Conservation (phyloP, 2,797 vertebrate species). For the Acrossocheilus wenchowensis region DNA sequence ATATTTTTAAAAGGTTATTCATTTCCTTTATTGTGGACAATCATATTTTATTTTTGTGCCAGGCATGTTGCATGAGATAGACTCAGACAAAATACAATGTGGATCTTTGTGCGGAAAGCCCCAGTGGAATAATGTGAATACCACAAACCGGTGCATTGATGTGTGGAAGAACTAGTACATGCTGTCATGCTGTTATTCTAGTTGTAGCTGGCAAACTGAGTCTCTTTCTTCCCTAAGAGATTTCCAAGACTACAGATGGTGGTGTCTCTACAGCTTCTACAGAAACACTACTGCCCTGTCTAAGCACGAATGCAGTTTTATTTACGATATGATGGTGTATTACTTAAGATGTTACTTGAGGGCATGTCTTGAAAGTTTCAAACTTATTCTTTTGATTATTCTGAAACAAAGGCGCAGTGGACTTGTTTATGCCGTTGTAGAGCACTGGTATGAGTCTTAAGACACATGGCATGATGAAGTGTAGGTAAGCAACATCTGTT, state of each 20-base stretch:
- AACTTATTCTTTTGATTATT: neutral
- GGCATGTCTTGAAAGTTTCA: neutral
- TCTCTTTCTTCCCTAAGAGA: constrained; percentile 21
- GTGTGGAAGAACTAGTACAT: constrained; percentile 22
- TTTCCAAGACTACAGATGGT: constrained; percentile 20
- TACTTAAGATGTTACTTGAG: neutral
- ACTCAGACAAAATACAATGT: neutral
- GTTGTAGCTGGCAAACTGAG: too few species aligned
- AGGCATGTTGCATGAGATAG: neutral
- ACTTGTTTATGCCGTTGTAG: neutral
- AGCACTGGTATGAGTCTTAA: neutral
- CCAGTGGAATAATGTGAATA: neutral
- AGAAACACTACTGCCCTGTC: neutral
- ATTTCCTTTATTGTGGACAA: neutral
- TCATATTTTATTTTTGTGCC: neutral
- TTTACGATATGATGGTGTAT: neutral
- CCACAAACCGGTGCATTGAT: neutral
- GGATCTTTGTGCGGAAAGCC: constrained; percentile 3
- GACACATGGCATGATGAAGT: constrained; percentile 17
- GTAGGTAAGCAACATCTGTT: constrained; percentile 31
- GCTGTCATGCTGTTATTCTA: constrained; percentile 25
- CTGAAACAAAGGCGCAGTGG: too few species aligned
- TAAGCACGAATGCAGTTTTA: neutral
- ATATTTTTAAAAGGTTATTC: neutral
- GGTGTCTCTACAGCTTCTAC: constrained; percentile 1